Conservation (phyloP, 2,113 vertebrate species). For the Monopterus albus region DNA sequence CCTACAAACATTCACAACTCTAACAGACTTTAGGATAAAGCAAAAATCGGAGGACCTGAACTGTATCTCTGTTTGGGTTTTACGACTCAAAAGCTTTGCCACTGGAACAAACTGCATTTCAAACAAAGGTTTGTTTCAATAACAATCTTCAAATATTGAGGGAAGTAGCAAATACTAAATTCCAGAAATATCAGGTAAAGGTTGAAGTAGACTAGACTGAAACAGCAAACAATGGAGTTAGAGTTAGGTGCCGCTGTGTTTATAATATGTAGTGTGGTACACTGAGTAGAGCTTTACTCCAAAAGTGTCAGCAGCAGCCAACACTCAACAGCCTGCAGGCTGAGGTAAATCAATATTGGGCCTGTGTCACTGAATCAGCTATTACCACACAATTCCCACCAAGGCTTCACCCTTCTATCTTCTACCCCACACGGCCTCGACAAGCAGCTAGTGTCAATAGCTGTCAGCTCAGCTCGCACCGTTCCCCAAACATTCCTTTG, state of each 20-base stretch:
- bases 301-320: neutral
- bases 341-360: conserved; percentile 1
- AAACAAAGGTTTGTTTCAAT: too few species aligned
- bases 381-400: neutral
- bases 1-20: neutral
- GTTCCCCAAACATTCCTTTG: conserved; percentile 31
- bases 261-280: too few species aligned
- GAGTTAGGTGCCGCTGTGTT: too few species aligned
- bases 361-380: conserved; percentile 20
- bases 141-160: too few species aligned
- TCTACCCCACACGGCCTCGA: neutral
- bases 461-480: neutral
- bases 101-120: too few species aligned
- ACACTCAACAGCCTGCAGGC: neutral
- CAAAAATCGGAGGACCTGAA: neutral
- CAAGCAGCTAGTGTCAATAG: conserved; percentile 27
- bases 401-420: too few species aligned
- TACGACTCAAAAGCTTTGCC: too few species aligned
- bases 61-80: too few species aligned
- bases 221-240: too few species aligned
- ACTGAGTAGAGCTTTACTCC: neutral
- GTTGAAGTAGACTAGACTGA: too few species aligned
- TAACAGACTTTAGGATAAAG: neutral
- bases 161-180: too few species aligned
- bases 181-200: too few species aligned